Conservation (phyloP, 2,113 vertebrate genomes). For the Amblyopsis rosae region DNA sequence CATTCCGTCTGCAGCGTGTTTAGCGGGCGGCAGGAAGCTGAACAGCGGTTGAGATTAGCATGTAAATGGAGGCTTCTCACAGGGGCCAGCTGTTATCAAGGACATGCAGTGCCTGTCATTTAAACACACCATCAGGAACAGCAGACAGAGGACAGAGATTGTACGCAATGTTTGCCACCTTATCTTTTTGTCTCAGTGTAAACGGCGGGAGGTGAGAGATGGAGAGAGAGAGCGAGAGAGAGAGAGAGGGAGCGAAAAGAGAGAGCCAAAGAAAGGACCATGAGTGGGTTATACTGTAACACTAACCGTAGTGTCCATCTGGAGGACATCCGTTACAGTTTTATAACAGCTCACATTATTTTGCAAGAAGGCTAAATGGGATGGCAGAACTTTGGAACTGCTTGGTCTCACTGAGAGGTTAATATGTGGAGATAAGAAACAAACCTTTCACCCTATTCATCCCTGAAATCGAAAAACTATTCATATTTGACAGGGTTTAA, state of each 20-base stretch:
- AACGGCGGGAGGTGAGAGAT: conserved; percentile 9
- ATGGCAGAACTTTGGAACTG: background rate
- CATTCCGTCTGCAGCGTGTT: conserved; percentile 42
- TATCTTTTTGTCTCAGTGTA: background rate
- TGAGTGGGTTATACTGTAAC: background rate
- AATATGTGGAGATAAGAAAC: background rate
- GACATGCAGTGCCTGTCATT: conserved; percentile 58
- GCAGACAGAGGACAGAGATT: conserved; percentile 9
- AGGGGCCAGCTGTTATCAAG: conserved; percentile 68
- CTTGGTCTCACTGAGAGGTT: background rate
- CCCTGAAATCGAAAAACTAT: background rate
- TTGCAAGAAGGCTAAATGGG: background rate
- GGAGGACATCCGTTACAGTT: conserved; percentile 4
- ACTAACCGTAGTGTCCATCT: background rate
- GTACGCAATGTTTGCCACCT: no score
- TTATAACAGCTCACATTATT: background rate
- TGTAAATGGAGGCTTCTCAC: conserved; percentile 65
- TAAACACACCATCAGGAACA: conserved; percentile 13
- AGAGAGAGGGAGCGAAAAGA: no score
- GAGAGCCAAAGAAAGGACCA: background rate
- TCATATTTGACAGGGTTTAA: conserved; percentile 3
- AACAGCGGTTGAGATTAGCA: conserved; percentile 65
- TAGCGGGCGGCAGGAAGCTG: conserved; percentile 32
- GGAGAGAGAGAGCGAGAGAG: conserved; percentile 17
- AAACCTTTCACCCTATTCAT: conserved; percentile 11